Base-by-base conservation (phyloP, 2,113 vertebrate genomes). In the Mustela nigripes region DNA sequence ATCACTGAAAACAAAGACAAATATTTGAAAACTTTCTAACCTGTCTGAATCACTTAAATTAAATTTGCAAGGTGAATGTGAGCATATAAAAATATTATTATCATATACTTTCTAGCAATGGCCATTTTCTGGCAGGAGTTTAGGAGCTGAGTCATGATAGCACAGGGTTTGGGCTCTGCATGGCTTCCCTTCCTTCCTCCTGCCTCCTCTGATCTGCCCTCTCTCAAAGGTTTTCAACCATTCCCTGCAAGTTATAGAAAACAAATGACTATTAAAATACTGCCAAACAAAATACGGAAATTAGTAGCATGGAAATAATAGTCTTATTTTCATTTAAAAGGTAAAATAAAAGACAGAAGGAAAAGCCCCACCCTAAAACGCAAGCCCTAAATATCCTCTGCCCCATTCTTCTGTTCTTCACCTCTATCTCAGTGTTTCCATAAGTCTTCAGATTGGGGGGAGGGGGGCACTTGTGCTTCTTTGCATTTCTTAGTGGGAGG, bases 401-500 rank as follows among this genome's bases (percentile, higher is more conserved):
- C 36, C 65, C 28, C 11, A 2, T 63, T 58, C 87, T 92, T n/a
- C 67, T 0, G 71, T 81, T 89, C 67, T 87, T 95, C 74, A 85
- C 91, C 84, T 95, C 62, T 73, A 21, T 58, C 65, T 97, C 88
- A 95, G 86, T 42, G 85, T 96, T 92, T 91, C 83, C 12, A 0
- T 58, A 87, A 69, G 24, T 82, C 88, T 96, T 96, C 78, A 69
- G 58, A 83, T 7, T 79, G n/a, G 31, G 63, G 78, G 21, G 18
- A 2, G 56, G 15, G 10, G 21, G 76, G 6, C 28, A 31, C 4
- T 0, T 86, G 80, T 88, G 85, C 82, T 48, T 63, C 39, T 92
- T 26, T 92, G 95, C 56, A 96, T 91, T 94, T 95, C 85, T 93
- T 81, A 93, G 28, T 84, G 90, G 92, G 90, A 97, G n/a, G 82